These are phyloP conservation scores for Phlogophora meticulosa DNA, from an alignment of 2,888 invertebrate species.

Conservation along the genomic window DNA sequence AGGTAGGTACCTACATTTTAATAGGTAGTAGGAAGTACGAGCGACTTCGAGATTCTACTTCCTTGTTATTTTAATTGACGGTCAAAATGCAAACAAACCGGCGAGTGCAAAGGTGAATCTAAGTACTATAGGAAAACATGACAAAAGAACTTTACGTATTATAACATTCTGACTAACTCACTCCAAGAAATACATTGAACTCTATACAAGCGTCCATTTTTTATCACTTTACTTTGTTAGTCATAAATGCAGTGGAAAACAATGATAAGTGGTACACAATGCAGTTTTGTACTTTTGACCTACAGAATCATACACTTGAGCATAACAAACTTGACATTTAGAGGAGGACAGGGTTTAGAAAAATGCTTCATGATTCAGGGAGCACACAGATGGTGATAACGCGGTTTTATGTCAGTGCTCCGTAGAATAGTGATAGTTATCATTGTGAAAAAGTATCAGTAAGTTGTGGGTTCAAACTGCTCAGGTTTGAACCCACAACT, in stretches of 20 bases:
- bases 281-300: slow-evolving; percentile 32
- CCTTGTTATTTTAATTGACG: background rate
- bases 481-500: too few relatives aligned
- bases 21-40: too few relatives aligned
- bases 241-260: slow-evolving; percentile 16
- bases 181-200: slow-evolving; percentile 5
- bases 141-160: background rate
- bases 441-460: too few relatives aligned
- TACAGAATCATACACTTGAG: background rate
- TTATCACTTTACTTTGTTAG: slow-evolving; percentile 10
- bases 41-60: background rate
- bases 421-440: too few relatives aligned
- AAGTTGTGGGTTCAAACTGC: too few relatives aligned
- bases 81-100: slow-evolving; percentile 11
- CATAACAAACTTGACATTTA: slow-evolving; percentile 1
- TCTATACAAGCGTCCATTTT: background rate
- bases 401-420: too few relatives aligned
- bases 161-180: slow-evolving; percentile 1
- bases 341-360: background rate
- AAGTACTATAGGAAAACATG: background rate
- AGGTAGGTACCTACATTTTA: too few relatives aligned
- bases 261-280: slow-evolving; percentile 12
- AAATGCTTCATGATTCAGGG: background rate
- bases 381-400: background rate
- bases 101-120: slow-evolving; percentile 1